Evolutionary conservation across 2,113 vertebrate genomes (phyloP).

Genomic region (Ia io): DNA sequence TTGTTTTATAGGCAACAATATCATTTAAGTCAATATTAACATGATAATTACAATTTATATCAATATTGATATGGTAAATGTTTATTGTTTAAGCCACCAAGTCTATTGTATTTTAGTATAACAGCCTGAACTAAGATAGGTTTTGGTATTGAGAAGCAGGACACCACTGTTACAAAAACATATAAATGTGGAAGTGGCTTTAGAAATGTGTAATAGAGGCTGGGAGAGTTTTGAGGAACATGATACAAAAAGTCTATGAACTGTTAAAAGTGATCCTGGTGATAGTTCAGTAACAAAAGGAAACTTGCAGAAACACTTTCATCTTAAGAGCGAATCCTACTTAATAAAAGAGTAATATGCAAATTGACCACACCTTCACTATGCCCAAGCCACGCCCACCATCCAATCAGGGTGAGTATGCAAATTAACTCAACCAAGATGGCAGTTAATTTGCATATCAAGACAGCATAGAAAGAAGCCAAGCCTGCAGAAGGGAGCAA

Average conservation of each 20-base stretch:
- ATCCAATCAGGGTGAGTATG: too few species aligned
- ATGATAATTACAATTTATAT: background rate
- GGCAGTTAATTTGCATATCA: too few species aligned
- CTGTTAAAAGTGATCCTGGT: background rate
- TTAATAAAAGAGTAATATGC: too few species aligned
- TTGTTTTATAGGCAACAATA: background rate
- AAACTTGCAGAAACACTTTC: background rate
- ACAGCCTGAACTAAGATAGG: background rate
- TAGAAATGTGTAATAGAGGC: background rate
- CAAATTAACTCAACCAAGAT: too few species aligned
- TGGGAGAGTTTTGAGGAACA: background rate
- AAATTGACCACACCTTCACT: too few species aligned
- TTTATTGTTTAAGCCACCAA: background rate
- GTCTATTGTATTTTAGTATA: background rate
- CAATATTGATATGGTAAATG: background rate
- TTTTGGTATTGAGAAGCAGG: background rate
- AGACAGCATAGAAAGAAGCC: too few species aligned
- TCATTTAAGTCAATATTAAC: background rate
- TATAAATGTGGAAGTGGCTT: background rate
- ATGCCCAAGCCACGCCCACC: too few species aligned
- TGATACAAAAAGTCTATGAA: background rate
- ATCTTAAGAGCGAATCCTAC: background rate
- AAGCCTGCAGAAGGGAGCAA: too few species aligned
- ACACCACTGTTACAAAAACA: background rate
- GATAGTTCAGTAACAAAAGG: background rate